Base-by-base conservation (phyloP, 1,140 invertebrate species). In the Bemisia tabaci region DNA sequence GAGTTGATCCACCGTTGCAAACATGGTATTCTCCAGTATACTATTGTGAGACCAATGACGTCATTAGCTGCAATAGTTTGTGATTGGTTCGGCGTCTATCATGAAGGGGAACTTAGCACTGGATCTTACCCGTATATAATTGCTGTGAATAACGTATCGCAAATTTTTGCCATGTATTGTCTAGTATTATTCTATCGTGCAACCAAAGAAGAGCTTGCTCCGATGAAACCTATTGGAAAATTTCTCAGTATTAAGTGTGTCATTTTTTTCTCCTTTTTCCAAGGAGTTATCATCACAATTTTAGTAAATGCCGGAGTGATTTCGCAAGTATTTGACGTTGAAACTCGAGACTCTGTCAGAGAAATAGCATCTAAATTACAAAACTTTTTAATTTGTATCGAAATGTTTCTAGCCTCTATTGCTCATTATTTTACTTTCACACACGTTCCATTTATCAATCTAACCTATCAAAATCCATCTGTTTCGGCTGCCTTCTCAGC, bases 231-330 rank as follows among this genome's bases (percentile, higher is more conserved):
- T 9, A 83, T 98, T 70, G 89, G 91, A 66, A 97, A 98, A 79
- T 97, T 97, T 80, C 80, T 97, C n/a, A 97, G 95, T 76, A 96
- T 98, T 68, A 98, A 98, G 82, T 90, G 92, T 73, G 95, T 98
- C 65, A 92, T 98, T 17, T 98, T 98, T 80, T 94, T 97, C 74
- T 96, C 94, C 65, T 98, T 98, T 79, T 97, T 96, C 79, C 95
- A 97, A 87, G 88, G 91, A 65, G 90, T 96, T 25, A 76, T 94
- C 21, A 93, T 97, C 67, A 88, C 91, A 72, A 82, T 92, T 69
- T 79, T 96, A 70, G 91, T 92, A 0, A 91, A 92, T 74, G 85
- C 85, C 63, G 81, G 83, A 26, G 80, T 88, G 2, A 90, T 93
- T 73, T 83, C 84, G 70, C 84, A 86, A 72, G 80, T 85, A 74